Conservation (phyloP, 2,797 vertebrate genomes). For the Aplochiton taeniatus region DNA sequence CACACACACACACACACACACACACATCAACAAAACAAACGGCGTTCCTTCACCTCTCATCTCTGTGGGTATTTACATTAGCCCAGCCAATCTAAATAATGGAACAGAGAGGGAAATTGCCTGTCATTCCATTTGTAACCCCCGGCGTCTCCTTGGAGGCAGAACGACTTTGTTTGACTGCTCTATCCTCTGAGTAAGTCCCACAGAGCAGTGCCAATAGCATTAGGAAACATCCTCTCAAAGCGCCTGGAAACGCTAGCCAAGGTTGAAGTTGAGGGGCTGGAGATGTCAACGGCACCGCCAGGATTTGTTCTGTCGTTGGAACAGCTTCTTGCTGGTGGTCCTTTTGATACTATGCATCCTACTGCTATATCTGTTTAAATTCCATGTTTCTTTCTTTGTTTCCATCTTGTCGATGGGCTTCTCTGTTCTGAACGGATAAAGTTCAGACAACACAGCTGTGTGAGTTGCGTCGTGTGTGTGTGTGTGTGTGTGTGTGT, state of each 20-base stretch:
- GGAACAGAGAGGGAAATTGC: slow-evolving; percentile 60
- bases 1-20: slow-evolving; percentile 11
- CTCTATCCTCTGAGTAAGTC: slow-evolving; percentile 68
- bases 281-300: too few relatives aligned
- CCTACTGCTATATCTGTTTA: too few relatives aligned
- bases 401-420: neutral
- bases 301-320: too few relatives aligned
- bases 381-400: too few relatives aligned
- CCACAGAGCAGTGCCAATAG: slow-evolving; percentile 55
- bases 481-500: slow-evolving; percentile 38
- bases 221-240: slow-evolving; percentile 14
- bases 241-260: too few relatives aligned
- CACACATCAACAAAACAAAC: slow-evolving; percentile 13
- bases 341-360: too few relatives aligned
- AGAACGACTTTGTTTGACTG: slow-evolving; percentile 63
- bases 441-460: neutral
- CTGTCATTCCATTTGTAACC: slow-evolving; percentile 69
- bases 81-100: slow-evolving; percentile 61
- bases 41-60: slow-evolving; percentile 46
- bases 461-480: neutral
- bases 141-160: slow-evolving; percentile 54
- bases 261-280: too few relatives aligned
- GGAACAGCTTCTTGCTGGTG: too few relatives aligned
- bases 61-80: slow-evolving; percentile 51
- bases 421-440: neutral